Base-by-base conservation (phyloP, 2,797 vertebrate genomes). In the Cygnus olor region DNA sequence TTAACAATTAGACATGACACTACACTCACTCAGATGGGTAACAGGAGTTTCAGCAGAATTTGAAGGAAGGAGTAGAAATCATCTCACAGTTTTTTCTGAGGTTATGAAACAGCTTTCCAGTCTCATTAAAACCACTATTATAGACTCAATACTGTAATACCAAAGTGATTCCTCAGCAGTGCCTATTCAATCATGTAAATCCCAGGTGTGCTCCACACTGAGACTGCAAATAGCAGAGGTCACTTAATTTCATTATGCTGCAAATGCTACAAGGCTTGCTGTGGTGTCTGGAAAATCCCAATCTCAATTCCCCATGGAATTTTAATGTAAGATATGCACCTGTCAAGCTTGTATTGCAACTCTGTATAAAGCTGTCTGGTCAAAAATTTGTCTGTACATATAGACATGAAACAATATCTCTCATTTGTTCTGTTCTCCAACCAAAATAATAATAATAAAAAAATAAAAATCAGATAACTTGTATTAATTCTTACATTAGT, bases 211-310 rank as follows among this genome's bases (percentile, higher is more conserved):
- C 5, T 51, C 6, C 12, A 38, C 1, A 0, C 11, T 2, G 3
- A 49, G 34, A 90, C 51, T 21, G 53, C 24, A 84, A 57, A 86
- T 18, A 66, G 25, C 19, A 90, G 81, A 92, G 34, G n/a, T 73
- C n/a, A 38, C 15, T 63, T 92, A 61, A 91, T 86, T 92, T 84
- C 30, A 83, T 91, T 79, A 63, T 3, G 9, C 18, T 85, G 6
- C 2, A 3, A 85, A 72, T 30, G 30, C 11, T 70, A 19, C 24
- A 22, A 19, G 84, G 60, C 14, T 91, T 69, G 19, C 25, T 73
- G 70, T 66, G 45, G 4, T 64, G 47, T 80, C 85, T 94, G 95
- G 83, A 93, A 96, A 95, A 86, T 64, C 64, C 68, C 36, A 54
- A 0, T 32, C 74, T 74, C 36, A 61, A 80, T 73, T 25, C 89